Evolutionary conservation across 2,797 vertebrate genomes (phyloP).

Genomic region (Lepus oiostolus): DNA sequence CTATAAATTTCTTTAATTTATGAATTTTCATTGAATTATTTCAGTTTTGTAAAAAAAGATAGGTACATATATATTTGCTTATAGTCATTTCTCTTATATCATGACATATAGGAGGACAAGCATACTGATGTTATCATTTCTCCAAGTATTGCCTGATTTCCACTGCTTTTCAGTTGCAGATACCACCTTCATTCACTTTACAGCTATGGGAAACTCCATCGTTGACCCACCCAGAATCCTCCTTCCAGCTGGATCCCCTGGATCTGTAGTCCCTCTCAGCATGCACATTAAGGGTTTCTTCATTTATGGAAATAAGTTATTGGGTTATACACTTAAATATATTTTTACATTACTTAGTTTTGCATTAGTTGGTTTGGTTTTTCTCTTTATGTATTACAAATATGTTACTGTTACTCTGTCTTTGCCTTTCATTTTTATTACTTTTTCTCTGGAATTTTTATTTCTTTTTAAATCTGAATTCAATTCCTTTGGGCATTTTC

Average conservation of each 20-base stretch:
- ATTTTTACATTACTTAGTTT: neutral
- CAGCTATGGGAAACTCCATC: neutral
- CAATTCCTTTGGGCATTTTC: neutral
- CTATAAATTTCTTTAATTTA: neutral
- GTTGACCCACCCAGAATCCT: neutral
- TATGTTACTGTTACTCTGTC: neutral
- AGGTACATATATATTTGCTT: neutral
- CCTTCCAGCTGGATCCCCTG: neutral
- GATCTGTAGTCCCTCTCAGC: rapidly evolving
- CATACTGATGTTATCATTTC: neutral
- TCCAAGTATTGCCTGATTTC: neutral
- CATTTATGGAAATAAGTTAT: neutral
- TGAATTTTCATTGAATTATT: neutral
- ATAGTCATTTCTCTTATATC: neutral
- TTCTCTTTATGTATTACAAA: neutral
- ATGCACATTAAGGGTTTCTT: neutral
- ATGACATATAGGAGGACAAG: neutral
- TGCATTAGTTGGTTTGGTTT: neutral
- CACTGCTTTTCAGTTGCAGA: neutral
- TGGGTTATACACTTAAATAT: neutral
- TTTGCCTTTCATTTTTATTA: neutral
- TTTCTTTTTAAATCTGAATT: neutral
- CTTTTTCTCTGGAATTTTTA: neutral
- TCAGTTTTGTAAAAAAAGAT: neutral
- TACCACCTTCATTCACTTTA: neutral